phyloP scores from a whole-genome alignment of 2,888 invertebrate species.

The Leptarthrus brevirostris region DNA sequence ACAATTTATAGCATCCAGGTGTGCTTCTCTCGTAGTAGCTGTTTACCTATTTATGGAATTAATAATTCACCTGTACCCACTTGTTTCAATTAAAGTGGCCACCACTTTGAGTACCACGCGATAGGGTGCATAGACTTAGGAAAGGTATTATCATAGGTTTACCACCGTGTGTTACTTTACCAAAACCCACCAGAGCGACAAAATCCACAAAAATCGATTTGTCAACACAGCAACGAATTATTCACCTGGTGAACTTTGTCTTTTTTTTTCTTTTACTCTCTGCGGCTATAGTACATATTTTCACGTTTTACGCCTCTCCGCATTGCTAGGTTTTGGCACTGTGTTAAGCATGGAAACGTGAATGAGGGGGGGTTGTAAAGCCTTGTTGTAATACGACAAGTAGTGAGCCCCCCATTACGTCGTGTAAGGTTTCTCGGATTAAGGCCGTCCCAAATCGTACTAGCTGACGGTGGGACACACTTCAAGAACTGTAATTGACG shows the following conservation, averaged over 20 bases:
- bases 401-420: constrained; percentile 5
- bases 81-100: background rate
- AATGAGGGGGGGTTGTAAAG: background rate
- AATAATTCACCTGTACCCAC: background rate
- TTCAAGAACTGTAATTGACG: constrained; percentile 42
- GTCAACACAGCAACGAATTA: constrained; percentile 35
- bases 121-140: no score
- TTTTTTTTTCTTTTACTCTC: background rate
- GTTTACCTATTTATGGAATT: constrained; percentile 31
- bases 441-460: constrained; percentile 15
- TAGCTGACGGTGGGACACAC: constrained; percentile 13
- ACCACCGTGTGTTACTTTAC: no score
- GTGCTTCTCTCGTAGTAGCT: constrained; percentile 15
- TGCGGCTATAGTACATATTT: background rate
- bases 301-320: background rate
- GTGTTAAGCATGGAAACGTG: background rate
- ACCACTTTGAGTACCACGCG: background rate
- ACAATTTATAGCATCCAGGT: constrained; percentile 7
- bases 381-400: constrained; percentile 25
- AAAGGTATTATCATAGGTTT: background rate
- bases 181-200: no score
- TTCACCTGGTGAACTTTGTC: constrained; percentile 31
- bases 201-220: constrained; percentile 40
- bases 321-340: background rate
- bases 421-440: constrained; percentile 21